Base-by-base conservation (phyloP, 2,888 invertebrate species). In the Drosophila demipolita region DNA sequence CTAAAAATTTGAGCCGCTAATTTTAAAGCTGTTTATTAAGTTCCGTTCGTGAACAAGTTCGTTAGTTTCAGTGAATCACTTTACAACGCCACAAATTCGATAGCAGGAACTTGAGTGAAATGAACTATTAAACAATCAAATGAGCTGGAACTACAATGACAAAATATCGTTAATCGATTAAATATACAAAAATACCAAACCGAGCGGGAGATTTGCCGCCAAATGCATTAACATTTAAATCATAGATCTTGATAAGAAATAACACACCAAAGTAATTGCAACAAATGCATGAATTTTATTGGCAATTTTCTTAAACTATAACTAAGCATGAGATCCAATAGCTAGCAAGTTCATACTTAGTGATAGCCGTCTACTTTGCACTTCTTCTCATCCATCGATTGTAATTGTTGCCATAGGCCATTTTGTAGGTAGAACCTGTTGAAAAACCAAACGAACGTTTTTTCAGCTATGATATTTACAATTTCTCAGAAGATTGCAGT, bases 391-490 rank as follows among this genome's bases (percentile, higher is more conserved):
- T 81, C 87, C 83, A 86, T 33, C 64, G 66, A 60, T 60, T 66
- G 33, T 85, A 84, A 73, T 86, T 85, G 7, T 78, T 83, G 75
- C 83, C 87, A 63, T 80, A 89, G 36, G 81, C 86, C 32, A 83
- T 75, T 60, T 87, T 83, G 72, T 72, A 91, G 29, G 80, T 88
- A 66, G 85, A 88, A 84, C 89, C 92, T 92, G 84, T 74, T 23
- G n/a, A 83, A 35, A 55, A 73, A 69, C 64, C 52, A 83, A 72
- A 64, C 32, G 60, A 64, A 80, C 53, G 57, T 58, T 55, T 52
- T 67, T 75, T 74, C 69, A 73, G 60, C 60, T 48, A 57, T 26
- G 45, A 59, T 52, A 57, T 59, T 69, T 35, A 5, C 12, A 38
- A n/a, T 49, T 45, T 15, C 32, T n/a, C 42, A 52, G 49, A 42